Evolutionary conservation across 2,888 invertebrate genomes (phyloP).

Genomic region (Ophion slaviceki): DNA sequence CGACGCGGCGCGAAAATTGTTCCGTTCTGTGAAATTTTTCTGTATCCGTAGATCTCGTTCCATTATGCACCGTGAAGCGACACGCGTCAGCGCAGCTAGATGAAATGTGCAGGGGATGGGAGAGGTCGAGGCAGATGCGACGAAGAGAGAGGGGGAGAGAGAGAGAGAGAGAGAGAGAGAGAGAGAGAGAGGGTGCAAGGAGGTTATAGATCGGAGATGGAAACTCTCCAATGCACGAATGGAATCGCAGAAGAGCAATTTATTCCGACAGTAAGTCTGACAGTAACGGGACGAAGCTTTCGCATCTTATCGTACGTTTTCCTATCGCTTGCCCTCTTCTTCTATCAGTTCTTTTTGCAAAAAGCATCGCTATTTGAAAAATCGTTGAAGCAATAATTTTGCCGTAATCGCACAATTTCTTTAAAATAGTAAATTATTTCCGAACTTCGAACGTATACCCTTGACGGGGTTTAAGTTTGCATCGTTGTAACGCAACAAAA

Average conservation of each 20-base stretch:
- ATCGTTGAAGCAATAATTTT: slow-evolving; percentile 64
- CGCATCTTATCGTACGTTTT: slow-evolving; percentile 60
- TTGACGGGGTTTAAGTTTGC: too few species aligned
- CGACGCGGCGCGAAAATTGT: slow-evolving; percentile 7
- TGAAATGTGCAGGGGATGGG: slow-evolving; percentile 1
- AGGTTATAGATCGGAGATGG: slow-evolving; percentile 55
- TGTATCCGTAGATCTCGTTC: slow-evolving; percentile 33
- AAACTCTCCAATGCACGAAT: slow-evolving; percentile 47
- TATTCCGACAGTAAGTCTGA: slow-evolving; percentile 67
- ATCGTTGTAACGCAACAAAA: too few species aligned
- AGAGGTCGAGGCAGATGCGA: background rate
- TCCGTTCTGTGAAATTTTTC: slow-evolving; percentile 11
- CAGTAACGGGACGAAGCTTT: slow-evolving; percentile 66
- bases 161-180: slow-evolving; percentile 16
- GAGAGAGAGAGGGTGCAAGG: slow-evolving; percentile 8
- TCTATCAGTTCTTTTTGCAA: slow-evolving; percentile 16
- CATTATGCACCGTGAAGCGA: slow-evolving; percentile 32
- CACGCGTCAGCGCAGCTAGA: slow-evolving; percentile 37
- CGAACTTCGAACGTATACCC: too few species aligned
- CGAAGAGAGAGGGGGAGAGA: background rate
- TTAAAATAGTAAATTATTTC: too few species aligned
- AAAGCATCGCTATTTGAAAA: slow-evolving; percentile 24
- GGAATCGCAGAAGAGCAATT: slow-evolving; percentile 64
- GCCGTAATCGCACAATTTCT: slow-evolving; percentile 37
- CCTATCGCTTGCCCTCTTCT: background rate